These are phyloP conservation scores for Zaprionus davidi DNA, from an alignment of 1,140 invertebrate genomes.

Conservation along the genomic window DNA sequence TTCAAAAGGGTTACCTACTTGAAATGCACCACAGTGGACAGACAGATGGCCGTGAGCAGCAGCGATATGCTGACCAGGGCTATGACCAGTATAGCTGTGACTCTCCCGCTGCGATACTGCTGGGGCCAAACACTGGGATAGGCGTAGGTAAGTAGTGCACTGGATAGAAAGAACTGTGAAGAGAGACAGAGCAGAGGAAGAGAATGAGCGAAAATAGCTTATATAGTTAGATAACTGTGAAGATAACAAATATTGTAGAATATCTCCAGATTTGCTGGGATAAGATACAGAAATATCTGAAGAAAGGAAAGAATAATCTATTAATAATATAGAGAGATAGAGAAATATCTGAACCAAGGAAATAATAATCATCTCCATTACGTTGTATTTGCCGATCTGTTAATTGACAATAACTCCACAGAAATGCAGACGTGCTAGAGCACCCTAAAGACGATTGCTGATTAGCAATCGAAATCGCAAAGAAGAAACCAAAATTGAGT, in stretches of 20 bases:
- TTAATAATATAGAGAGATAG: too few relatives aligned
- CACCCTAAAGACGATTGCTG: too few relatives aligned
- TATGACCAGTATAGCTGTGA: constrained; percentile 55
- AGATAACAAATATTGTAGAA: background rate
- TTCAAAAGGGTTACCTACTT: constrained; percentile 51
- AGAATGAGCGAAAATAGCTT: background rate
- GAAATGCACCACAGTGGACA: constrained; percentile 74
- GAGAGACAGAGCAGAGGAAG: background rate
- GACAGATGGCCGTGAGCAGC: constrained; percentile 67
- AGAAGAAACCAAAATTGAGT: too few relatives aligned
- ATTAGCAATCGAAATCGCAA: too few relatives aligned
- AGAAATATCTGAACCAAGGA: too few relatives aligned
- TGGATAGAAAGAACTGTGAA: constrained; percentile 59
- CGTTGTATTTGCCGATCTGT: too few relatives aligned
- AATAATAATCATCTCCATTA: too few relatives aligned
- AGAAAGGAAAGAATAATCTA: too few relatives aligned
- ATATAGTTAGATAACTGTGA: background rate
- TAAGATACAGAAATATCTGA: too few relatives aligned
- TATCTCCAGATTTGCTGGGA: too few relatives aligned
- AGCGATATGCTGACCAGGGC: constrained; percentile 62
- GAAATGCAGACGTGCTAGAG: too few relatives aligned
- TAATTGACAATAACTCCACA: too few relatives aligned
- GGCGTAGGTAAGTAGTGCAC: constrained; percentile 69
- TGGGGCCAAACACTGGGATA: constrained; percentile 72
- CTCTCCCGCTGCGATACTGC: constrained; percentile 57